Conservation (phyloP, 2,113 vertebrate species). For the Gracilinanus agilis region DNA sequence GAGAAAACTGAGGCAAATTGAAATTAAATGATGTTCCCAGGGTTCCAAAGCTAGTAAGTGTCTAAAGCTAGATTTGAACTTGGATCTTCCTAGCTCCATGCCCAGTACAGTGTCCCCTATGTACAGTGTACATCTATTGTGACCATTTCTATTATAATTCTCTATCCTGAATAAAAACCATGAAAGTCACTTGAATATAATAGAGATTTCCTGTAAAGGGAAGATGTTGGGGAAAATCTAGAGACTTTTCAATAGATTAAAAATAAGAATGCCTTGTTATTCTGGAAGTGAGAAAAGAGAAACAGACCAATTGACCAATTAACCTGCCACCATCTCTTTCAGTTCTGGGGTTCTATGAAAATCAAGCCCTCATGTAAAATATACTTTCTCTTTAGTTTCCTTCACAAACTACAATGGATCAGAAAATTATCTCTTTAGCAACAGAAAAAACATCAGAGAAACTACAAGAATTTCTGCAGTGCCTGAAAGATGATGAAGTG, state of each 20-base stretch:
- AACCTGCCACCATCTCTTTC: constrained; percentile 24
- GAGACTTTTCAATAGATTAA: constrained; percentile 36
- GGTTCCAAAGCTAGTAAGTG: neutral
- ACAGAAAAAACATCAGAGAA: constrained; percentile 76
- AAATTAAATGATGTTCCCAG: neutral
- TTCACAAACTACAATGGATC: constrained; percentile 76
- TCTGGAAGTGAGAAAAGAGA: neutral
- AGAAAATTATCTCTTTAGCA: constrained; percentile 84
- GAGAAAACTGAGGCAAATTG: neutral
- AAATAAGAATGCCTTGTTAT: neutral
- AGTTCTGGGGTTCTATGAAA: constrained; percentile 22
- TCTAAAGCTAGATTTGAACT: neutral
- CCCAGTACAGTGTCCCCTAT: neutral
- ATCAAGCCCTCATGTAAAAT: neutral
- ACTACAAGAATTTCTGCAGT: constrained; percentile 82
- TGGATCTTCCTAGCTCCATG: neutral
- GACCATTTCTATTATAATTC: neutral
- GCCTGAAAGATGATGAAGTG: constrained; percentile 81
- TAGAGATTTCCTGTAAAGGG: constrained; percentile 1
- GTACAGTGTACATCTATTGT: too few species aligned
- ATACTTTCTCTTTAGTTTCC: constrained; percentile 14
- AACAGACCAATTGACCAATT: neutral
- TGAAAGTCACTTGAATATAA: neutral
- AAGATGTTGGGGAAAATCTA: neutral
- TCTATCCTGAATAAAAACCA: neutral